These are phyloP conservation scores for Dromaius novaehollandiae DNA, from an alignment of 2,113 vertebrate genomes.

Conservation along the genomic window DNA sequence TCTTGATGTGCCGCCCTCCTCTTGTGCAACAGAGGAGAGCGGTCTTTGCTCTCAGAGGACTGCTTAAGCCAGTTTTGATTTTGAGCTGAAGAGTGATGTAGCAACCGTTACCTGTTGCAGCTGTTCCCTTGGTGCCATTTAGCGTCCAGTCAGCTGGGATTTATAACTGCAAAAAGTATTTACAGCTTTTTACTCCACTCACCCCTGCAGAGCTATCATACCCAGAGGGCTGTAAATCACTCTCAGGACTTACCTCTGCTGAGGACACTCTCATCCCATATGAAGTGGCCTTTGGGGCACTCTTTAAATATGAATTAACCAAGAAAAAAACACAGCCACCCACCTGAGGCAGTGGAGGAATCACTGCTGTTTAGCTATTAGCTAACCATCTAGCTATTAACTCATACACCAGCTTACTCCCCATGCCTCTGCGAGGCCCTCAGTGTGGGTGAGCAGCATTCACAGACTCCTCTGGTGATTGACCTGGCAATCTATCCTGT, in stretches of 20 bases:
- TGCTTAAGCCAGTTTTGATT: accelerated
- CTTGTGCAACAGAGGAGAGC: not conserved
- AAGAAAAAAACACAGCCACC: not conserved
- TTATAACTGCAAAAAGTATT: not conserved
- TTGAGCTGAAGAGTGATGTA: accelerated
- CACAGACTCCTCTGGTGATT: too few relatives aligned
- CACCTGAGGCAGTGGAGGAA: not conserved
- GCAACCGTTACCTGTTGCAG: too few relatives aligned
- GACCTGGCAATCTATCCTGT: too few relatives aligned
- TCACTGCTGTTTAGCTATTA: accelerated
- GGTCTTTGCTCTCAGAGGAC: too few relatives aligned
- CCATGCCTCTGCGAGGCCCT: accelerated
- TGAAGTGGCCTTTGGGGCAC: accelerated
- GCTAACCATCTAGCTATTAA: not conserved
- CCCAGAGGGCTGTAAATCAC: too few relatives aligned
- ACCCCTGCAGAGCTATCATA: too few relatives aligned
- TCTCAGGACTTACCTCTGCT: too few relatives aligned
- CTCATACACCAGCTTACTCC: too few relatives aligned
- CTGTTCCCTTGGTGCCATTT: accelerated
- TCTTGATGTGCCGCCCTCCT: too few relatives aligned
- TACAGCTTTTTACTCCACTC: too few relatives aligned
- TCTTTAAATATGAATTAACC: not conserved
- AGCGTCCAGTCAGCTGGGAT: accelerated
- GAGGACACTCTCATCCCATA: accelerated
- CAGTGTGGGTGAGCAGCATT: too few relatives aligned